Percentiles rank a stretch among this genome's conserved stretches.
phyloP scores from a whole-genome alignment of 2,113 vertebrate genomes.

The Hyperoodon ampullatus region DNA sequence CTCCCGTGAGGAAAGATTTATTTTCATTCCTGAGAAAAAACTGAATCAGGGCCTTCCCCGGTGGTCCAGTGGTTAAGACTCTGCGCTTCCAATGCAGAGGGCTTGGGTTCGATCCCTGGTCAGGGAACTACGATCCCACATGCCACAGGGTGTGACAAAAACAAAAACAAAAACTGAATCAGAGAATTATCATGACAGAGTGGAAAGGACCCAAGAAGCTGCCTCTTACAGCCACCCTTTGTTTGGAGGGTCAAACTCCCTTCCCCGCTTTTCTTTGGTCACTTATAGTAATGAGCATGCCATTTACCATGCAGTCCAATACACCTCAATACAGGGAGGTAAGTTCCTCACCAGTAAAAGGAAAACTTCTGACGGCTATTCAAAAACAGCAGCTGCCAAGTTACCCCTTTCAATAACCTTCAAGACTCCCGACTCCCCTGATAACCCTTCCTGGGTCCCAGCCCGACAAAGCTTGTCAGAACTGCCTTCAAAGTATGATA shows the following conservation, averaged over 20 bases:
- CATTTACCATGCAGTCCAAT: background rate
- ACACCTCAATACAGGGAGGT: background rate
- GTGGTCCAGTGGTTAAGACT: no score
- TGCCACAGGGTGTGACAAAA: no score
- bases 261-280: background rate
- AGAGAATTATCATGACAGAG: background rate
- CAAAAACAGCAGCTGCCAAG: background rate
- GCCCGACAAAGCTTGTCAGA: background rate
- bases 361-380: background rate
- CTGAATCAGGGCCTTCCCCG: no score
- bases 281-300: background rate
- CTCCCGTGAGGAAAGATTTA: background rate
- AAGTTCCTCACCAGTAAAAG: background rate
- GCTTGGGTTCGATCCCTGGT: no score
- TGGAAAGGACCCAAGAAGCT: background rate
- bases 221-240: background rate
- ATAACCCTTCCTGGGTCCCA: background rate
- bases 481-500: background rate
- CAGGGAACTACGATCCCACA: no score
- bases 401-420: background rate
- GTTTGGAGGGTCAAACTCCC: background rate
- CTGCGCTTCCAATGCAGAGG: no score
- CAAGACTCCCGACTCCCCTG: background rate
- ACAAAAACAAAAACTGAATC: background rate
- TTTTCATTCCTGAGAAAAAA: slow-evolving; percentile 22